phyloP scores from a whole-genome alignment of 2,888 invertebrate species.

The Timandra comae region DNA sequence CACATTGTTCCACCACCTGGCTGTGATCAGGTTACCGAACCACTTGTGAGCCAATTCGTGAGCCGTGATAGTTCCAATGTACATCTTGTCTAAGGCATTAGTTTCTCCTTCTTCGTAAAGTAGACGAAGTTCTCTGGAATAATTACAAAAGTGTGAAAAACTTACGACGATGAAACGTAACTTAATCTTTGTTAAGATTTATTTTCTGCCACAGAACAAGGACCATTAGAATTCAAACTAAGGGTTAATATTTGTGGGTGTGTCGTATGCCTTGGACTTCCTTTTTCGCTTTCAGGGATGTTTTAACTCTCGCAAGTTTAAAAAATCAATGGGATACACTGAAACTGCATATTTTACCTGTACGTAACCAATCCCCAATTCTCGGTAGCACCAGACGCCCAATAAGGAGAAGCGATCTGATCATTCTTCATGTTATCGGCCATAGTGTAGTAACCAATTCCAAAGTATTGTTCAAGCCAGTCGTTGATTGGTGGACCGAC shows the following conservation, averaged over 20 bases:
- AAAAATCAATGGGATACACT: too few species aligned
- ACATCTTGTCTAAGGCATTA: slow-evolving; percentile 52
- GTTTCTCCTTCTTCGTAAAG: slow-evolving; percentile 60
- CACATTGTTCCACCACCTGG: slow-evolving; percentile 83
- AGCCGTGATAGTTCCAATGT: slow-evolving; percentile 71
- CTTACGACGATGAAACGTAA: too few species aligned
- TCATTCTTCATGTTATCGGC: slow-evolving; percentile 57
- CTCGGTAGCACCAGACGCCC: slow-evolving; percentile 71
- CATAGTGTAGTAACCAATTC: slow-evolving; percentile 58
- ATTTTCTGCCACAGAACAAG: too few species aligned
- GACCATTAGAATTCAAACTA: too few species aligned
- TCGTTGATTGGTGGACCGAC: slow-evolving; percentile 56
- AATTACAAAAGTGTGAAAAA: background rate
- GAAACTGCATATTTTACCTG: too few species aligned
- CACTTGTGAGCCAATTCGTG: slow-evolving; percentile 84
- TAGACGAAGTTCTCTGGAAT: slow-evolving; percentile 56
- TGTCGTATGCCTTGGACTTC: too few species aligned
- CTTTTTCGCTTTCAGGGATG: too few species aligned
- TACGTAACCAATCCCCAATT: slow-evolving; percentile 70
- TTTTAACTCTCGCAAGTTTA: too few species aligned
- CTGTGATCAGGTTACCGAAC: slow-evolving; percentile 86
- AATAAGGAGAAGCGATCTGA: slow-evolving; percentile 63
- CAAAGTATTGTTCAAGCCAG: slow-evolving; percentile 58
- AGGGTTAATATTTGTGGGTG: too few species aligned
- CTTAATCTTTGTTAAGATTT: too few species aligned